Conservation (phyloP, 30 jellyfish, hydroid and myxozoan species). For the Hydractinia symbiolongicarpus region DNA sequence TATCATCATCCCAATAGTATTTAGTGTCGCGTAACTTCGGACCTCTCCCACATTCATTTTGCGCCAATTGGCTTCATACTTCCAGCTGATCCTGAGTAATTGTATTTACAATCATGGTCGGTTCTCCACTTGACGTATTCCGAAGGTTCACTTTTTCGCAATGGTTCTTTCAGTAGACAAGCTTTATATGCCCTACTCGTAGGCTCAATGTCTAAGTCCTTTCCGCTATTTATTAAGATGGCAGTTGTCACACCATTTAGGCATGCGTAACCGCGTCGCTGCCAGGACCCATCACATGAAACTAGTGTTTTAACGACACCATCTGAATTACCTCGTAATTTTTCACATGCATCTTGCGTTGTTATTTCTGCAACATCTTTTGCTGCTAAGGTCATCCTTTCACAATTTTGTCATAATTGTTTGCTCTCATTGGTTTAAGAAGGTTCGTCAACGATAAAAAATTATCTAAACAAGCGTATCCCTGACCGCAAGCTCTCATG, state of each 20-base stretch:
- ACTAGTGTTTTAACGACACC: background rate
- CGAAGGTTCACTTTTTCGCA: background rate
- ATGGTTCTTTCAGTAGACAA: background rate
- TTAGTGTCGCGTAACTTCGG: too few relatives aligned
- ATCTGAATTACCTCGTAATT: background rate
- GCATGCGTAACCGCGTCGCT: too few relatives aligned
- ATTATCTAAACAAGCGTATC: too few relatives aligned
- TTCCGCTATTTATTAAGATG: background rate
- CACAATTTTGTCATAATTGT: too few relatives aligned
- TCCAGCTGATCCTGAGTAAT: constrained; percentile 2
- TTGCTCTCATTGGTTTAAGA: too few relatives aligned
- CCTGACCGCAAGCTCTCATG: too few relatives aligned
- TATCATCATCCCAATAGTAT: too few relatives aligned
- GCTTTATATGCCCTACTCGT: background rate
- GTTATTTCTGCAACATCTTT: too few relatives aligned
- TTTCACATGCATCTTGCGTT: too few relatives aligned
- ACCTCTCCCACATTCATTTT: background rate
- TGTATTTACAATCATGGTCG: background rate
- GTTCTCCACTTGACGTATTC: background rate
- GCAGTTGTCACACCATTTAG: background rate
- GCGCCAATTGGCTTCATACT: background rate
- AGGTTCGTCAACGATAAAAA: too few relatives aligned
- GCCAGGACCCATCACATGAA: too few relatives aligned
- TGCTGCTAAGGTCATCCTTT: too few relatives aligned
- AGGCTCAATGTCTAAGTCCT: background rate